phyloP scores from a whole-genome alignment of 2,113 vertebrate species.

The Nanorana parkeri region DNA sequence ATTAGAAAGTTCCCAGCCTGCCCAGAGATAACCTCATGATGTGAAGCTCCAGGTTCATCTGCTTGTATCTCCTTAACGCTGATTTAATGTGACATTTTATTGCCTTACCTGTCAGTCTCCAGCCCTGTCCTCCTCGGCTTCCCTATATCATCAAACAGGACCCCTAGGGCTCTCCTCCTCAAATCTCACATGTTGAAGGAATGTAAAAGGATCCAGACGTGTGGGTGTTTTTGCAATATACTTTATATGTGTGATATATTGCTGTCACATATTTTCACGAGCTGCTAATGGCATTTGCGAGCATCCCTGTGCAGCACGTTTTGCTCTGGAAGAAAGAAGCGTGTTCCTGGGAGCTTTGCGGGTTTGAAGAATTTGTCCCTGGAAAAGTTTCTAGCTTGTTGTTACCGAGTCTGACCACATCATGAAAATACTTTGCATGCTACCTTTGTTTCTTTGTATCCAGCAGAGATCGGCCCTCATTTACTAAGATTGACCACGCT shows the following conservation, averaged over 20 bases:
- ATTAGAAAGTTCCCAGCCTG: not conserved
- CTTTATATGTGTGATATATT: not conserved
- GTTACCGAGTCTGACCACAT: too few species aligned
- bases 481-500: too few species aligned
- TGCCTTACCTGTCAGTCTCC: not conserved
- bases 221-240: not conserved
- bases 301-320: too few species aligned
- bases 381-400: too few species aligned
- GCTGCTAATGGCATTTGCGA: too few species aligned
- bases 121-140: not conserved
- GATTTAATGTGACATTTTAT: slow-evolving; percentile 45
- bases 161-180: not conserved
- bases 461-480: too few species aligned
- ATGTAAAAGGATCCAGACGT: not conserved
- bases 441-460: too few species aligned
- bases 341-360: too few species aligned
- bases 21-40: slow-evolving; percentile 11
- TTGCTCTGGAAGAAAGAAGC: too few species aligned
- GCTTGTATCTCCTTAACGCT: not conserved
- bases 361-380: too few species aligned
- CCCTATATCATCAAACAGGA: slow-evolving; percentile 21
- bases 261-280: not conserved
- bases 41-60: not conserved
- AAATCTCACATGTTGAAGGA: not conserved
- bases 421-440: too few species aligned